Evolutionary conservation across 2,888 invertebrate species (phyloP), one percentile per base, ranked within the genome.

Genomic region (Zygogramma bicolorata): DNA sequence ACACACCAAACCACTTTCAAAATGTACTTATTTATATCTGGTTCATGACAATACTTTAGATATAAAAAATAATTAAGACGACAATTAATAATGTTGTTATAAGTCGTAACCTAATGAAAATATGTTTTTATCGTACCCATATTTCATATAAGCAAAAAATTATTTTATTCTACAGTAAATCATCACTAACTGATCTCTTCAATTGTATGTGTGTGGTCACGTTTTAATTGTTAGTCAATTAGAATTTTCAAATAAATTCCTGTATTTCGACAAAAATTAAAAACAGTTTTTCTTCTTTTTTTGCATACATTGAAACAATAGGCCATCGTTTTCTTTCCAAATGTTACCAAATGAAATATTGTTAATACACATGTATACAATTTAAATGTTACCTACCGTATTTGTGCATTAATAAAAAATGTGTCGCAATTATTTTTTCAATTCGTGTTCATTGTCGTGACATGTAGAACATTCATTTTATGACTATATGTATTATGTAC

Each of bases 31-130:
- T 74, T 77, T 75, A 73, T 81, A 82, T 86, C 86, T 87, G 87
- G 86, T 86, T 86, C 84, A 85, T 84, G 87, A 87, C 87, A 87
- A 87, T 87, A 87, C 87, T 84, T 86, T 87, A 86, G 86, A 85
- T 85, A 83, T 86, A 85, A 85, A 82, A 83, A 77, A 82, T 83
- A 80, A 81, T 81, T 83, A 84, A 83, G 82, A 81, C 84, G 77
- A 77, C 81, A 81, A 81, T 81, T 85, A 84, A 85, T 83, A 81
- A 83, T 84, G 84, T 83, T 84, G 84, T 85, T 84, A 84, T 78
- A 81, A 80, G 78, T 79, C 77, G 60, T 79, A 78, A 46, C 18
- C 63, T 18, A 46, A 65, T 74, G 68, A 73, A 71, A 77, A 73
- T 63, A 78, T 79, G 77, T 79, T 78, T 78, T 75, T 65, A 78